Evolutionary conservation across 1,140 invertebrate species (phyloP).

Genomic region (Steinernema feltiae): DNA sequence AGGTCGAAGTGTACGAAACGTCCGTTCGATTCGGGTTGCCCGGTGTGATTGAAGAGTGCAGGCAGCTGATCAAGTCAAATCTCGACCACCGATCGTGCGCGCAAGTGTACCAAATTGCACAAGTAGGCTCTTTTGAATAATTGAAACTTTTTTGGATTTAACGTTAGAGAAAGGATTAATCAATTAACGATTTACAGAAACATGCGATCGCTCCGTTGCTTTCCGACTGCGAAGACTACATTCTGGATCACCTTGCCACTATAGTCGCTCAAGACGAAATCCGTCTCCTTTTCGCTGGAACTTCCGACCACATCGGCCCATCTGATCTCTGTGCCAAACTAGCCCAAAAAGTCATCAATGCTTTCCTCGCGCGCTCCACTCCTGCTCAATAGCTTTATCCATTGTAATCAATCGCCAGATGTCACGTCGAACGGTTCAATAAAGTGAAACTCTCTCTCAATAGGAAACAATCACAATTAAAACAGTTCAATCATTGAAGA

Average conservation of each 20-base stretch:
- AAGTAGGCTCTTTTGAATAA: neutral
- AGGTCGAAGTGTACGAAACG: neutral
- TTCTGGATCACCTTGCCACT: neutral
- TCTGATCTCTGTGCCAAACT: neutral
- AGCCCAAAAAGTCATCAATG: neutral
- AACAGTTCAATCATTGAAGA: no score
- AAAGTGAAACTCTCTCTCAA: no score
- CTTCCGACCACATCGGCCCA: neutral
- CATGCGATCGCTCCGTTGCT: neutral
- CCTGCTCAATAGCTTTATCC: constrained; percentile 3
- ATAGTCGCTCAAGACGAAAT: neutral
- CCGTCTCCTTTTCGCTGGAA: neutral
- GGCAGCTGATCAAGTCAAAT: neutral
- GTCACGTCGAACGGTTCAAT: no score
- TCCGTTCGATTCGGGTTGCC: neutral
- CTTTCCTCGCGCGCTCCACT: neutral
- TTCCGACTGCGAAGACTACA: neutral
- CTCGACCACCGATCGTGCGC: neutral
- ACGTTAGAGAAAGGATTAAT: no score
- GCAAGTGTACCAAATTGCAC: neutral
- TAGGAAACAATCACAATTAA: no score
- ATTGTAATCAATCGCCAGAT: neutral
- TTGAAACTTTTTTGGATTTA: no score
- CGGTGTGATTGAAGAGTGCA: neutral
- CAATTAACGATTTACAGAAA: neutral